These are phyloP conservation scores for Drosophila arizonae DNA, from an alignment of 1,140 invertebrate genomes.

Conservation along the genomic window DNA sequence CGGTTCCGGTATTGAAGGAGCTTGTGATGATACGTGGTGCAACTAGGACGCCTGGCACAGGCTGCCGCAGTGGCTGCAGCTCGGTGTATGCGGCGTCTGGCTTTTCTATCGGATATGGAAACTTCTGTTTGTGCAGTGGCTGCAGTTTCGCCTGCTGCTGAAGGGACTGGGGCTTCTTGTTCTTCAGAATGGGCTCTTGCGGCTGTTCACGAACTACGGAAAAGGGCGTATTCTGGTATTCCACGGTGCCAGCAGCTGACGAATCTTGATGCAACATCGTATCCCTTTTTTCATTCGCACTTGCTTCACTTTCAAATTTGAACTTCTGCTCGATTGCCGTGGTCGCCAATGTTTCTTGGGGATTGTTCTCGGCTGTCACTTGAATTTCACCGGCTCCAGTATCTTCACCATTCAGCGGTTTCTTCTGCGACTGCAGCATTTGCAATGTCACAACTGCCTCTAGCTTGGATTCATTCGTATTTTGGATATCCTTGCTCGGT, in stretches of 20 bases:
- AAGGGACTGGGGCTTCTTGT: constrained; percentile 77
- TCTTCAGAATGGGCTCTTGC: constrained; percentile 83
- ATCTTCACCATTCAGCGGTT: constrained; percentile 57
- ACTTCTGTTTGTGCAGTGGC: constrained; percentile 83
- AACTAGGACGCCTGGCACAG: constrained; percentile 58
- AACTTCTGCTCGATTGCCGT: constrained; percentile 37
- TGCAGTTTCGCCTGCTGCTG: constrained; percentile 67
- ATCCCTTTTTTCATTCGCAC: constrained; percentile 37
- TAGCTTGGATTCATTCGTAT: constrained; percentile 60
- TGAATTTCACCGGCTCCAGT: constrained; percentile 72
- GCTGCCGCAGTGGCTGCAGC: constrained; percentile 33
- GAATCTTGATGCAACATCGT: constrained; percentile 17
- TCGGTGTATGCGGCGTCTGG: constrained; percentile 80
- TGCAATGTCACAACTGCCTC: constrained; percentile 86
- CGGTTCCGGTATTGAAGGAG: constrained; percentile 73
- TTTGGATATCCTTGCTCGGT: constrained; percentile 53
- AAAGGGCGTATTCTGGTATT: constrained; percentile 80
- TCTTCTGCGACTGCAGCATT: constrained; percentile 85
- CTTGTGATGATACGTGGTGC: constrained; percentile 71
- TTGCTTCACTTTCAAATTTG: background rate
- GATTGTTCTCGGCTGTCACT: constrained; percentile 80
- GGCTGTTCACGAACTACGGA: constrained; percentile 83
- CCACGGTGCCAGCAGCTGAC: constrained; percentile 48
- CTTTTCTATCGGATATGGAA: constrained; percentile 86
- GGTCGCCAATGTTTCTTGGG: constrained; percentile 49